Percentiles rank a stretch among this genome's conserved stretches.
Evolutionary conservation across 2,888 invertebrate genomes (phyloP).

Genomic region (Pachydiplax longipennis): DNA sequence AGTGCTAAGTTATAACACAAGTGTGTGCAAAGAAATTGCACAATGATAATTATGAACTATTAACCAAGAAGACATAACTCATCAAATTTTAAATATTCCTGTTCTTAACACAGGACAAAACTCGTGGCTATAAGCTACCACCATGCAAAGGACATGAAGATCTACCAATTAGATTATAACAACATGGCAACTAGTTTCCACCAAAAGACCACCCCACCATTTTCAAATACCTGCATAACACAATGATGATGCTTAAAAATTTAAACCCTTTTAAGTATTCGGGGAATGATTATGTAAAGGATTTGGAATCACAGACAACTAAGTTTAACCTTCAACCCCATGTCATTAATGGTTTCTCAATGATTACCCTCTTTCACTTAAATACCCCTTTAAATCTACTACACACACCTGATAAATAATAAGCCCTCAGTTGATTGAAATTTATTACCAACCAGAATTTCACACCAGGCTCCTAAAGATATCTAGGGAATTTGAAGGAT

Average conservation of each 20-base stretch:
- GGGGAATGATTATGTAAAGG: slow-evolving; percentile 1
- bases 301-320: slow-evolving; percentile 46
- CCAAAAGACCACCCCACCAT: slow-evolving; percentile 46
- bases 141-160: slow-evolving; percentile 46
- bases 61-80: not conserved
- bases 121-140: slow-evolving; percentile 45
- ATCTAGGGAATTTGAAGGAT: not conserved
- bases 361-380: not conserved
- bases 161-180: slow-evolving; percentile 40
- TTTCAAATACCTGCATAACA: not conserved
- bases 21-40: slow-evolving; percentile 33
- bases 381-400: not conserved
- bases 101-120: not conserved
- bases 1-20: slow-evolving; percentile 21
- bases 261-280: slow-evolving; percentile 11
- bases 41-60: not conserved
- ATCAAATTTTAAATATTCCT: not conserved
- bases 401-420: not conserved
- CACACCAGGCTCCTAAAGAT: slow-evolving; percentile 5
- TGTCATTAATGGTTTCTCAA: slow-evolving; percentile 43
- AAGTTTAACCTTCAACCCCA: slow-evolving; percentile 46
- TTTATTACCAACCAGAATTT: not conserved
- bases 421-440: not conserved
- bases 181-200: slow-evolving; percentile 46
- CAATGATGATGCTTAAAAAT: not conserved